Evolutionary conservation across 2,797 vertebrate species (phyloP).

Genomic region (Psittacula echo): DNA sequence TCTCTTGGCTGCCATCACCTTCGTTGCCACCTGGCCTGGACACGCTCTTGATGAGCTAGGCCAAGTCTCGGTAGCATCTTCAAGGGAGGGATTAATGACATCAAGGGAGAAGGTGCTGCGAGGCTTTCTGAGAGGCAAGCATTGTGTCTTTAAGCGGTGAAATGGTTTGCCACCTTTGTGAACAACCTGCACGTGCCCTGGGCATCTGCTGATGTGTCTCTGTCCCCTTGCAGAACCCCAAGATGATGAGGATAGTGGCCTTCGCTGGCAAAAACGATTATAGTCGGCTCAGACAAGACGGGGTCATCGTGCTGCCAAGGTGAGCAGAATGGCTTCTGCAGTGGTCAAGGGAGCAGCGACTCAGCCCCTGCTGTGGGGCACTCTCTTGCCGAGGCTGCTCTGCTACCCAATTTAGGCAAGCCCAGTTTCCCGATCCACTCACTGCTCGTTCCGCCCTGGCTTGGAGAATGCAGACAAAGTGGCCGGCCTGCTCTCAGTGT

Average conservation of each 20-base stretch:
- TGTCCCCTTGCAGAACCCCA: background rate
- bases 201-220: background rate
- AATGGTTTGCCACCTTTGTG: background rate
- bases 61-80: background rate
- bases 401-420: background rate
- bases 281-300: background rate
- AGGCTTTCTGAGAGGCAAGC: background rate
- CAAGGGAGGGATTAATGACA: background rate
- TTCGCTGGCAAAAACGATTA: background rate
- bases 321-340: background rate
- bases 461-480: background rate
- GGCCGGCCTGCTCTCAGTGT: background rate
- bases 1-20: background rate
- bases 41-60: background rate
- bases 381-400: rapidly evolving
- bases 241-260: background rate
- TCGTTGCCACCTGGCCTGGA: background rate
- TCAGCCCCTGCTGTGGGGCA: background rate
- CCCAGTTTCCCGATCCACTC: background rate
- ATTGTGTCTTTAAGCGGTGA: background rate
- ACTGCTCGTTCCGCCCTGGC: background rate
- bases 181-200: background rate
- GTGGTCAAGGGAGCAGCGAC: rapidly evolving
- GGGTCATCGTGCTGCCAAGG: background rate
- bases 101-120: background rate